These are phyloP conservation scores for Melitaea athalia DNA, from an alignment of 2,888 invertebrate genomes.

Conservation along the genomic window DNA sequence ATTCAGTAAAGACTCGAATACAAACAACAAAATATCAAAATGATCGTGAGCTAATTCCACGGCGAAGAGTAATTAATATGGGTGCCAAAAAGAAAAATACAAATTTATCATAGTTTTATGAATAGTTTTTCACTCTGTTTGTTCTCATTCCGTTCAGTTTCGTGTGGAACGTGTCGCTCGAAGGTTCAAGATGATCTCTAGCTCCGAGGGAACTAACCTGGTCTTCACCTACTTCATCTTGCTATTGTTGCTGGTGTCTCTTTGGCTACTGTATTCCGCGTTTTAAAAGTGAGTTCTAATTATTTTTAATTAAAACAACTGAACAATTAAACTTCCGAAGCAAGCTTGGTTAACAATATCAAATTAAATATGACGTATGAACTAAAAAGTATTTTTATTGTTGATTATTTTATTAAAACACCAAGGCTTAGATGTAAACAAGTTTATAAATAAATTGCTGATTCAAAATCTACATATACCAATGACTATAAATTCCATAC, in stretches of 20 bases:
- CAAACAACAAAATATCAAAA: constrained; percentile 46
- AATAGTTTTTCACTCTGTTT: constrained; percentile 46
- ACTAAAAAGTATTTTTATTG: too few relatives aligned
- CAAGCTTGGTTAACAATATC: too few relatives aligned
- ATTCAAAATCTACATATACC: too few relatives aligned
- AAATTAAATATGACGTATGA: too few relatives aligned
- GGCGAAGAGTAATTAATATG: constrained; percentile 64
- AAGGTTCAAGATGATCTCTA: constrained; percentile 59
- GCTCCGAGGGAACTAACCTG: constrained; percentile 83
- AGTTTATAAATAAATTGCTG: too few relatives aligned
- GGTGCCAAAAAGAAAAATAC: constrained; percentile 62
- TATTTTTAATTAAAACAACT: background rate
- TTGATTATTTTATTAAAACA: too few relatives aligned
- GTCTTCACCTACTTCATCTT: constrained; percentile 86
- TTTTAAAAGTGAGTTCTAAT: constrained; percentile 55
- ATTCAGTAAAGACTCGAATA: constrained; percentile 41
- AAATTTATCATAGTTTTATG: constrained; percentile 53
- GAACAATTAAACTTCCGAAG: too few relatives aligned
- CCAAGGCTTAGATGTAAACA: too few relatives aligned
- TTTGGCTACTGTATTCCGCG: constrained; percentile 86
- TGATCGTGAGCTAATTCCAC: constrained; percentile 43
- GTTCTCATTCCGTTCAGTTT: constrained; percentile 56
- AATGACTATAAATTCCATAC: too few relatives aligned
- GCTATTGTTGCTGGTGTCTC: constrained; percentile 82
- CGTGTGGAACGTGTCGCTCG: constrained; percentile 46